These are phyloP conservation scores for Gallinago solitaria DNA, from an alignment of 2,797 vertebrate species.

Conservation along the genomic window DNA sequence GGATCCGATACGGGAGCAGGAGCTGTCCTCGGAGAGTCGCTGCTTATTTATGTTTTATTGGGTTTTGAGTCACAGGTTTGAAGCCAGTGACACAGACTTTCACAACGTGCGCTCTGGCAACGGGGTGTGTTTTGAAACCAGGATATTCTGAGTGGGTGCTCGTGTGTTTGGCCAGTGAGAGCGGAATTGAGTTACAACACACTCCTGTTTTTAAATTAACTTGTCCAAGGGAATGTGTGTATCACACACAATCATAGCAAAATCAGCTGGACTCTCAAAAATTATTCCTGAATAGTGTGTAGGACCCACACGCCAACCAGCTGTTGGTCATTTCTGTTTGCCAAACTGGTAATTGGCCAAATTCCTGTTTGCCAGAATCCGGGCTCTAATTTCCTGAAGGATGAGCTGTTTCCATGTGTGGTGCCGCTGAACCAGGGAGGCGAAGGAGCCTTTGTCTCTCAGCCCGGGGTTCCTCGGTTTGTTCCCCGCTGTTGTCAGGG, in stretches of 20 bases:
- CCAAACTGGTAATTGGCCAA: background rate
- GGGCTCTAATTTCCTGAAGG: background rate
- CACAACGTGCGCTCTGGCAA: background rate
- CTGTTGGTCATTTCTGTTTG: background rate
- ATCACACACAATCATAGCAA: background rate
- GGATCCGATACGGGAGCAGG: background rate
- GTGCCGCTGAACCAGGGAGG: background rate
- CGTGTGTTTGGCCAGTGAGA: background rate
- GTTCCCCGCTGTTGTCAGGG: background rate
- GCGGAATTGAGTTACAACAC: background rate
- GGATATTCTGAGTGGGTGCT: background rate
- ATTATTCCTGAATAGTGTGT: fast-evolving
- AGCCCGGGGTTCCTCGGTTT: too few relatives aligned
- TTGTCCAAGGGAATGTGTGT: background rate
- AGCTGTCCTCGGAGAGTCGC: background rate
- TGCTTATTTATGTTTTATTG: background rate
- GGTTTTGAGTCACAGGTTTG: background rate
- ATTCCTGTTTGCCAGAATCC: background rate
- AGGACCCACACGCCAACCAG: background rate
- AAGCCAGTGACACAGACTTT: background rate
- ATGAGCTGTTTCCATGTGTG: background rate
- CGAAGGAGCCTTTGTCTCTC: background rate
- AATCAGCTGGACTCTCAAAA: background rate
- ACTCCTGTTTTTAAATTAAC: background rate
- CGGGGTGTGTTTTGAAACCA: background rate